Evolutionary conservation across 1,140 invertebrate genomes (phyloP).

Genomic region (Anastrepha obliqua): DNA sequence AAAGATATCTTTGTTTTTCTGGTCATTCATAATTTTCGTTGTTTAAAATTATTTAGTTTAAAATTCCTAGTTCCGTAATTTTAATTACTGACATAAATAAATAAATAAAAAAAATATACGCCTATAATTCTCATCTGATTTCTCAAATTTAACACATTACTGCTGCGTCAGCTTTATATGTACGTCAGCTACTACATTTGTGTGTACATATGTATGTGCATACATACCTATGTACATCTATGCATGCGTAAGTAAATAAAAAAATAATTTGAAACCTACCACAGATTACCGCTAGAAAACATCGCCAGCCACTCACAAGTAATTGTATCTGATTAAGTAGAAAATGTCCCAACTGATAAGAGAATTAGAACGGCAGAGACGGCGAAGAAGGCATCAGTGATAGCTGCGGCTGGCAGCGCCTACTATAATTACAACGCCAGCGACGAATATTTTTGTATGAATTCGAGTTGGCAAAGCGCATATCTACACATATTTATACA

Average conservation of each 20-base stretch:
- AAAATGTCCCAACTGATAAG: slow-evolving; percentile 29
- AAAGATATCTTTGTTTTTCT: too few species aligned
- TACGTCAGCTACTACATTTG: too few species aligned
- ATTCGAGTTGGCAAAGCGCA: not conserved
- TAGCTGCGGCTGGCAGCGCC: not conserved
- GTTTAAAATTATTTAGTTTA: too few species aligned
- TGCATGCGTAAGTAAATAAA: not conserved
- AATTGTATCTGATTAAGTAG: slow-evolving; percentile 43
- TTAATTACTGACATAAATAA: too few species aligned
- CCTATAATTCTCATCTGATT: too few species aligned
- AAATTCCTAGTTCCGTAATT: too few species aligned
- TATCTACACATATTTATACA: not conserved
- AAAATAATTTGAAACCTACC: not conserved
- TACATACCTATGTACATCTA: too few species aligned
- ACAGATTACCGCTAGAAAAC: not conserved
- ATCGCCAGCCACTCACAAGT: not conserved
- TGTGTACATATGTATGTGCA: too few species aligned
- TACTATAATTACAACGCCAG: not conserved
- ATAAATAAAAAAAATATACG: too few species aligned
- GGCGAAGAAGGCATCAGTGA: not conserved
- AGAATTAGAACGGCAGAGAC: slow-evolving; percentile 28
- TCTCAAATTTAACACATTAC: too few species aligned
- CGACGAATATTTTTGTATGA: slow-evolving; percentile 21
- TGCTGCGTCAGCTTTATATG: too few species aligned
- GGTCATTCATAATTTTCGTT: too few species aligned